Conservation (phyloP, 2,797 vertebrate species). For the Amblyopsis hoosieri region DNA sequence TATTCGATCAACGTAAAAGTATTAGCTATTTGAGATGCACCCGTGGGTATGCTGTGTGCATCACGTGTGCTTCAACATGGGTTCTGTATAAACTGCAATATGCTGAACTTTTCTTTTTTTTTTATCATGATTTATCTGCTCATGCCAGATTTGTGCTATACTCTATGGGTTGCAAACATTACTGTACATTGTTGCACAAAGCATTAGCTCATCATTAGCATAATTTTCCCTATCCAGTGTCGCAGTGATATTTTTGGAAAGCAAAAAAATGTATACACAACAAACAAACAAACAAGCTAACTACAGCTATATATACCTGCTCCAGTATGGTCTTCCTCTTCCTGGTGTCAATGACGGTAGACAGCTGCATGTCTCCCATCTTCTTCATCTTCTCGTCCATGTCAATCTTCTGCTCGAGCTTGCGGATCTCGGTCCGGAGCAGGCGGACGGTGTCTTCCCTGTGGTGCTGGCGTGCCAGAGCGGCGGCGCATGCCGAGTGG, state of each 20-base stretch:
- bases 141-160: too few relatives aligned
- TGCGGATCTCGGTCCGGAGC: slow-evolving; percentile 86
- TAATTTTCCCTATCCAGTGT: too few relatives aligned
- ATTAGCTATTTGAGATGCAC: slow-evolving; percentile 9
- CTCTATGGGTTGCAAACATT: too few relatives aligned
- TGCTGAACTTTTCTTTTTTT: not conserved
- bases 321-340: slow-evolving; percentile 95
- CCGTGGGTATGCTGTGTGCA: slow-evolving; percentile 16
- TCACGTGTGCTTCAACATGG: slow-evolving; percentile 28
- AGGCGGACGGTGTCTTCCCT: slow-evolving; percentile 89
- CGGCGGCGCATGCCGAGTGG: slow-evolving; percentile 89
- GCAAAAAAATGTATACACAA: not conserved
- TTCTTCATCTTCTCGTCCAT: slow-evolving; percentile 99
- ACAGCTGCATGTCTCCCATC: slow-evolving; percentile 96
- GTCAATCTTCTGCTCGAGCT: slow-evolving; percentile 95
- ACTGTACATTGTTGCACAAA: too few relatives aligned
- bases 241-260: too few relatives aligned
- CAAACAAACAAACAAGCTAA: too few relatives aligned
- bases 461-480: slow-evolving; percentile 89
- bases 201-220: too few relatives aligned
- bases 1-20: too few relatives aligned
- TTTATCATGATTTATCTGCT: too few relatives aligned
- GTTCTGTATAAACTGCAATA: slow-evolving; percentile 23
- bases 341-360: slow-evolving; percentile 87
- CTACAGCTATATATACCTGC: slow-evolving; percentile 75